Percentiles rank a stretch among this genome's conserved stretches.
phyloP scores from a whole-genome alignment of 1,140 invertebrate species.

The Drosophila erecta region DNA sequence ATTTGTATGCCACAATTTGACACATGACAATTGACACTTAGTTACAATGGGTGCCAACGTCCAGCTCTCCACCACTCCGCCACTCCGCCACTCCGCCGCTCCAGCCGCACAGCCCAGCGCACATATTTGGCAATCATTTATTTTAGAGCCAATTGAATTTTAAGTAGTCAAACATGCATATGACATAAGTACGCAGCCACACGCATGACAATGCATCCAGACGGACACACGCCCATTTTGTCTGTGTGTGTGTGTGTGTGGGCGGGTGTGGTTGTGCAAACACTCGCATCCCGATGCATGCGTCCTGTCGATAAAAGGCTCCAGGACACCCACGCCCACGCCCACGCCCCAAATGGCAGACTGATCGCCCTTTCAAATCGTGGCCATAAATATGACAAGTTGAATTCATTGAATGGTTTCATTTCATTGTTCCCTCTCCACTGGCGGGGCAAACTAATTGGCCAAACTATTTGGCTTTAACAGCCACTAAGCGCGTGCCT shows the following conservation, averaged over 20 bases:
- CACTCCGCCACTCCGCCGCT: neutral
- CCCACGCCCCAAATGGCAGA: neutral
- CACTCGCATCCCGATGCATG: conserved; percentile 25
- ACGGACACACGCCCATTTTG: neutral
- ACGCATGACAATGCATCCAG: conserved; percentile 7
- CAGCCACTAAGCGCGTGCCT: conserved; percentile 19
- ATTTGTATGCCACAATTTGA: conserved; percentile 69
- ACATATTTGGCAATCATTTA: conserved; percentile 65
- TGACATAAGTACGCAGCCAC: conserved; percentile 41
- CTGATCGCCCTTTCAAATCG: conserved; percentile 11
- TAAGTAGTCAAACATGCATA: conserved; percentile 65
- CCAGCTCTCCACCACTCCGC: neutral
- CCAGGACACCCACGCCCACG: neutral
- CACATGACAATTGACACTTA: conserved; percentile 68
- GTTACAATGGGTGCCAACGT: conserved; percentile 52
- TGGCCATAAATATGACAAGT: conserved; percentile 60
- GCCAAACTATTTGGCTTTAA: conserved; percentile 51
- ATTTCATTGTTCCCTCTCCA: conserved; percentile 22
- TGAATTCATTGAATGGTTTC: conserved; percentile 50
- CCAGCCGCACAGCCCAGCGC: conserved; percentile 8
- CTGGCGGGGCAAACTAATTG: conserved; percentile 37
- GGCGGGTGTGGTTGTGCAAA: neutral
- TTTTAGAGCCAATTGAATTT: conserved; percentile 65
- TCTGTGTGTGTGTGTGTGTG: too few species aligned
- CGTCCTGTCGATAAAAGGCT: conserved; percentile 39